A percentile compares a stretch with the other conserved stretches of the same genome.
These are phyloP conservation scores for Oncorhynchus masou DNA, from an alignment of 2,113 vertebrate genomes.

Conservation along the genomic window DNA sequence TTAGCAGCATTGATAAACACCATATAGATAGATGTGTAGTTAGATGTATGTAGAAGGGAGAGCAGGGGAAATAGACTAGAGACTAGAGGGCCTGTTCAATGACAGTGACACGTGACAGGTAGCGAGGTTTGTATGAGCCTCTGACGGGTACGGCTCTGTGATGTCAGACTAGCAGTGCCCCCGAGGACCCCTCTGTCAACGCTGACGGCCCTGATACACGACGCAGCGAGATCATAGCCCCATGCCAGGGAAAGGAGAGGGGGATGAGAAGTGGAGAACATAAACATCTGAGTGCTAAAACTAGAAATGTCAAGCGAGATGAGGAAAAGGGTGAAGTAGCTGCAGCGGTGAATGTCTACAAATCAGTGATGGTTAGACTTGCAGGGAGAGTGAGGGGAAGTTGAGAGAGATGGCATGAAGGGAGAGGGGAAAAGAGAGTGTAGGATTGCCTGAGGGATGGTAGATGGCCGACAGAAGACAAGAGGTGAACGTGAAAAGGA, in stretches of 20 bases:
- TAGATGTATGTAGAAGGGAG: too few species aligned
- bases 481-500: not conserved
- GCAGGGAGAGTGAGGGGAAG: too few species aligned
- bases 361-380: not conserved
- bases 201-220: slow-evolving; percentile 12
- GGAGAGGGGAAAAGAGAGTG: not conserved
- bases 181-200: slow-evolving; percentile 13
- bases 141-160: slow-evolving; percentile 20
- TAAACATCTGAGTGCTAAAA: not conserved
- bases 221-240: slow-evolving; percentile 19
- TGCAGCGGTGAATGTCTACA: not conserved
- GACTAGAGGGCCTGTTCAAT: not conserved
- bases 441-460: not conserved
- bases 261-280: not conserved
- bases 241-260: not conserved
- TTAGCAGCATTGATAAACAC: too few species aligned
- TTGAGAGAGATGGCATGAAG: not conserved
- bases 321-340: not conserved
- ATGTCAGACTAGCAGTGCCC: slow-evolving; percentile 26
- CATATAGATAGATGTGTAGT: too few species aligned
- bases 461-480: not conserved
- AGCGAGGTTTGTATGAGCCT: not conserved
- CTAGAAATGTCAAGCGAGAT: not conserved
- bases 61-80: too few species aligned
- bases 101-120: not conserved